Conservation (phyloP, 1,140 invertebrate genomes). For the Probaryconus sp. region DNA sequence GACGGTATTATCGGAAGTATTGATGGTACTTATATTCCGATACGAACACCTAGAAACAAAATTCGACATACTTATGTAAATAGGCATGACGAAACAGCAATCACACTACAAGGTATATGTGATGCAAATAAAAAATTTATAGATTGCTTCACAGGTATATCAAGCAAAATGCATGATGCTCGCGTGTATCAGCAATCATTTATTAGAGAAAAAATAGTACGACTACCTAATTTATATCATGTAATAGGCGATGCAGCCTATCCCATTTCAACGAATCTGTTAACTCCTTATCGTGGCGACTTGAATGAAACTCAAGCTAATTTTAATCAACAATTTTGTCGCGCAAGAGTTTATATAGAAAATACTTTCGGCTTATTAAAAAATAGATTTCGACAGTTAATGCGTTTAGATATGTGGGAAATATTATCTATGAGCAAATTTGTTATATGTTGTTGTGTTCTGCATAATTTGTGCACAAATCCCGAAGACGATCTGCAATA, state of each 20-base stretch:
- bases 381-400: conserved; percentile 65
- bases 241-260: conserved; percentile 69
- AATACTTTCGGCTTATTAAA: conserved; percentile 67
- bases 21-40: conserved; percentile 34
- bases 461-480: conserved; percentile 69
- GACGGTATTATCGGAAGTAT: conserved; percentile 35
- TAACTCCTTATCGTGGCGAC: conserved; percentile 66
- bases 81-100: conserved; percentile 52
- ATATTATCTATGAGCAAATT: conserved; percentile 60
- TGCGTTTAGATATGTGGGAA: conserved; percentile 50
- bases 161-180: conserved; percentile 62
- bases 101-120: conserved; percentile 63
- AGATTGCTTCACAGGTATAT: conserved; percentile 57
- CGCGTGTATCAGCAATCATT: conserved; percentile 51
- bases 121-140: conserved; percentile 48
- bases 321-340: conserved; percentile 62
- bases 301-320: conserved; percentile 56
- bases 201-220: conserved; percentile 1
- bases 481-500: conserved; percentile 2
- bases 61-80: conserved; percentile 58
- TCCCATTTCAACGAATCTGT: conserved; percentile 55
- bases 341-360: conserved; percentile 65
- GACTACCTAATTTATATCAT: conserved; percentile 29
- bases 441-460: conserved; percentile 65
- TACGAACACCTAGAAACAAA: conserved; percentile 45